These are phyloP conservation scores for Scelioninae gen. 2 DNA, from an alignment of 2,888 invertebrate species.

Conservation along the genomic window DNA sequence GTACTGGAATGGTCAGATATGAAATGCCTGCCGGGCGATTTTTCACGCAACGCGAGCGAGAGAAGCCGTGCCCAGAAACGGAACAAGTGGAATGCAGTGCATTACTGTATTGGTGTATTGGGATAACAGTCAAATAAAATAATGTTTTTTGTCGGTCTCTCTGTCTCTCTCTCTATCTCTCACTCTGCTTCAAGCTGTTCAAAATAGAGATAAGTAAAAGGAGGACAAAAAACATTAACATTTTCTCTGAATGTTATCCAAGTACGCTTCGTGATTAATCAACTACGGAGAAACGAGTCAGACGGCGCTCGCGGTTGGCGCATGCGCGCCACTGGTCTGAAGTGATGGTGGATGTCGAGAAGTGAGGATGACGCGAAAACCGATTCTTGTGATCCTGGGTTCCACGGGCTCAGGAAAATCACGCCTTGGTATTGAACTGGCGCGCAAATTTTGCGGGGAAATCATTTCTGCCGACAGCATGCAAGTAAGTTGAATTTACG, in stretches of 20 bases:
- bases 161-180: no score
- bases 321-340: conserved; percentile 53
- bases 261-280: no score
- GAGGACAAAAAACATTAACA: no score
- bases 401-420: conserved; percentile 99
- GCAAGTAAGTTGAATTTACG: conserved; percentile 83
- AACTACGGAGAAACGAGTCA: neutral
- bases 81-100: conserved; percentile 15
- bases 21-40: no score
- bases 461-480: conserved; percentile 99
- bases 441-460: conserved; percentile 90
- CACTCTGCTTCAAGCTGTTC: no score
- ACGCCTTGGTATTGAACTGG: conserved; percentile 94
- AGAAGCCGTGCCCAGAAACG: conserved; percentile 19
- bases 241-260: no score
- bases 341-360: conserved; percentile 49
- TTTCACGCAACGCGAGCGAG: no score
- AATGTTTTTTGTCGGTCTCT: no score
- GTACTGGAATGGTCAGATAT: no score
- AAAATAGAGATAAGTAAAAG: no score
- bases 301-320: conserved; percentile 29
- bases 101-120: no score
- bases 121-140: no score
- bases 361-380: conserved; percentile 77
- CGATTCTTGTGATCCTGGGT: conserved; percentile 93